Conservation (phyloP, 92 coral and sea anemone genomes). For the Epizoanthus stellaris region DNA sequence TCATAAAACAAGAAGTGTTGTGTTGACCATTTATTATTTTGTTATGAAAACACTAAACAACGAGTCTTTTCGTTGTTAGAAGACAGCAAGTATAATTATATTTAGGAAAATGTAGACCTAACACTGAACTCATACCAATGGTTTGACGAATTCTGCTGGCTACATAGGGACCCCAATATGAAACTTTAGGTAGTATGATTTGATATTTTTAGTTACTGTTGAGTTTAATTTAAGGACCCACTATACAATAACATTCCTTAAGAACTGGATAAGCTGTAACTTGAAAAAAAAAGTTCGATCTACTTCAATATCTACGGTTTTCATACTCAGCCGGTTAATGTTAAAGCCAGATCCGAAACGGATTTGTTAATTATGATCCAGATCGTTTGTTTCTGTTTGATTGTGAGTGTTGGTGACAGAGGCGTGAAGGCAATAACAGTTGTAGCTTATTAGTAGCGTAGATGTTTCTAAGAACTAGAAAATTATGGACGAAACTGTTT, state of each 20-base stretch:
- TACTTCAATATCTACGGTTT: background rate
- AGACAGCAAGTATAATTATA: background rate
- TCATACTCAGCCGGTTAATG: background rate
- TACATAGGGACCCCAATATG: too few species aligned
- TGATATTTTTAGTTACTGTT: too few species aligned
- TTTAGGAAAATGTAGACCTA: too few species aligned
- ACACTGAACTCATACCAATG: too few species aligned
- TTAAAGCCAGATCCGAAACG: background rate
- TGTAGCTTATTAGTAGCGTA: background rate
- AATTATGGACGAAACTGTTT: background rate
- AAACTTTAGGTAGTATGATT: too few species aligned
- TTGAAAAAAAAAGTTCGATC: too few species aligned
- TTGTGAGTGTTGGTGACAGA: background rate
- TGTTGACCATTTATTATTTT: background rate
- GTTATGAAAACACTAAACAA: background rate
- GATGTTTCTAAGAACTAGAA: background rate
- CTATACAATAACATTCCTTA: too few species aligned
- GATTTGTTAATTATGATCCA: background rate
- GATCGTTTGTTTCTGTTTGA: background rate
- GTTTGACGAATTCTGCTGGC: too few species aligned
- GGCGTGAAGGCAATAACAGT: constrained; percentile 3
- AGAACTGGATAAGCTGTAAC: too few species aligned
- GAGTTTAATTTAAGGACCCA: too few species aligned
- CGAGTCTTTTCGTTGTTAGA: background rate
- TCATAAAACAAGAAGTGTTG: constrained; percentile 1